Evolutionary conservation across 35 echinoderm and acorn worm species (phyloP).

Genomic region (Chiridota heheva): DNA sequence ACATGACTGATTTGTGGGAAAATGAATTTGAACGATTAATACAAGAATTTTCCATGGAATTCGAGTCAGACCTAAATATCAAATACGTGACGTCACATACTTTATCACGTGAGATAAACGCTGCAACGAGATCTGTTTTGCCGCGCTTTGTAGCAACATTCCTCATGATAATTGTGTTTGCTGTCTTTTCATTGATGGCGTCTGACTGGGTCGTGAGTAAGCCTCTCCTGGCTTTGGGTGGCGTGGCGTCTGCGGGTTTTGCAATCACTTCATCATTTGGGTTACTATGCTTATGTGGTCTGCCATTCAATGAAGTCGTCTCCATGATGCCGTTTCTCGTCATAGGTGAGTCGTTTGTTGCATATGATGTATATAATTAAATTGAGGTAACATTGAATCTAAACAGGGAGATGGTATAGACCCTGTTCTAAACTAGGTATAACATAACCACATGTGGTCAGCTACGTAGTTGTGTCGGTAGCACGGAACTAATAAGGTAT

Average conservation of each 20-base stretch:
- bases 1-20: constrained; percentile 57
- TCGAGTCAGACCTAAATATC: constrained; percentile 46
- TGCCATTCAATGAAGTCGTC: constrained; percentile 62
- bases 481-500: too few species aligned
- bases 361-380: too few species aligned
- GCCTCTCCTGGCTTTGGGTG: constrained; percentile 62
- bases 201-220: constrained; percentile 74
- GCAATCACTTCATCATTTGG: constrained; percentile 72
- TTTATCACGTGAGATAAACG: constrained; percentile 40
- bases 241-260: constrained; percentile 59
- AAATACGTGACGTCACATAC: constrained; percentile 48
- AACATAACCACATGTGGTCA: too few species aligned
- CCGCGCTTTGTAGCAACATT: constrained; percentile 68
- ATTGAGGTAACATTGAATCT: too few species aligned
- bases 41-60: neutral
- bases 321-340: constrained; percentile 80
- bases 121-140: constrained; percentile 48
- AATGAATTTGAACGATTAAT: constrained; percentile 35
- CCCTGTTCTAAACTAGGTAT: too few species aligned
- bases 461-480: too few species aligned
- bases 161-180: constrained; percentile 69
- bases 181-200: constrained; percentile 52
- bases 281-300: constrained; percentile 56
- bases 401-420: too few species aligned
- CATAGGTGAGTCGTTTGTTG: constrained; percentile 75